Conservation (phyloP, 2,113 vertebrate genomes). For the Uropsilus gracilis region DNA sequence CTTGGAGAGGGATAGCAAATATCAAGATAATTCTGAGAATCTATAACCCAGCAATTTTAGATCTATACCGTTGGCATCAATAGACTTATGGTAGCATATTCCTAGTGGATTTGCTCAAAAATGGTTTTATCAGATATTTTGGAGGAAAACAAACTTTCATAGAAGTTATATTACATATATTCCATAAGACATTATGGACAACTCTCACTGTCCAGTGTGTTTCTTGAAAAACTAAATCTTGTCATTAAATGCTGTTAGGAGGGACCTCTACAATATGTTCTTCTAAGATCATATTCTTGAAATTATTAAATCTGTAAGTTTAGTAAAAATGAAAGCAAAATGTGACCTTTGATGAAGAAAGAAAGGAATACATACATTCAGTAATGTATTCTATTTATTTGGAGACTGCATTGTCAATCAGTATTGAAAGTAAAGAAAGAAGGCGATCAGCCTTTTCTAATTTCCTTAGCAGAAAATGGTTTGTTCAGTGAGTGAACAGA, state of each 20-base stretch:
- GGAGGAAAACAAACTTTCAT: background rate
- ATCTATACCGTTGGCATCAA: background rate
- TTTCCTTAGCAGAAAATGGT: background rate
- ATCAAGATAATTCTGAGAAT: background rate
- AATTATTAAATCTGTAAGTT: background rate
- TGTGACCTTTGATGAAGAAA: background rate
- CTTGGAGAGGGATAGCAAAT: background rate
- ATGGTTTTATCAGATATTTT: constrained; percentile 10
- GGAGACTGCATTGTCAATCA: background rate
- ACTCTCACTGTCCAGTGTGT: background rate
- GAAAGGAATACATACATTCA: background rate
- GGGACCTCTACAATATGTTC: background rate
- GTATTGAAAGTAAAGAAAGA: background rate
- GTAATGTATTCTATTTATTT: background rate
- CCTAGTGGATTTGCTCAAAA: background rate
- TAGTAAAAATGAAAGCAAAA: background rate
- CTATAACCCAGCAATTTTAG: background rate
- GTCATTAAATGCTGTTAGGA: background rate
- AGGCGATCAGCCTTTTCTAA: background rate
- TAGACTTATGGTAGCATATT: background rate
- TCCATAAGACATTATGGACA: background rate
- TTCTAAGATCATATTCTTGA: background rate
- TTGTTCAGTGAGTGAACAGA: background rate
- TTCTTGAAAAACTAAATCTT: constrained; percentile 7
- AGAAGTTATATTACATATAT: background rate